phyloP scores from a whole-genome alignment of 2,113 vertebrate genomes.

The Monarcha castaneiventris region DNA sequence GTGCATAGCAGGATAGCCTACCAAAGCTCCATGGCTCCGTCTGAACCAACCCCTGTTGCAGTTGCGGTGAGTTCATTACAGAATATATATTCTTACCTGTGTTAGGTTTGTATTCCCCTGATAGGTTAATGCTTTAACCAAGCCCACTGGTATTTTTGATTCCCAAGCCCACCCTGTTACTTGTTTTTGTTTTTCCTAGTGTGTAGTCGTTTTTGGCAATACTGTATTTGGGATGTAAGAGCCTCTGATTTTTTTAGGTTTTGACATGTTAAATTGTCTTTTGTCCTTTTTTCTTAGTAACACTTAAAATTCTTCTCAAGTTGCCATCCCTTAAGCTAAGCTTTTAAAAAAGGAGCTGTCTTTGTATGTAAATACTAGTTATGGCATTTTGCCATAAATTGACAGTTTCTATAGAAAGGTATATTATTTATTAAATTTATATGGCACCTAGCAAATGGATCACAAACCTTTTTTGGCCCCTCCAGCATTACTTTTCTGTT shows the following conservation, averaged over 20 bases:
- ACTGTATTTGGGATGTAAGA: not conserved
- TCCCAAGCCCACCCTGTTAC: not conserved
- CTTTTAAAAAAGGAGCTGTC: not conserved
- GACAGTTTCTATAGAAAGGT: not conserved
- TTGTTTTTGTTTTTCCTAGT: not conserved
- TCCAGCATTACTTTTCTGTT: not conserved
- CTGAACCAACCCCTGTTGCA: slow-evolving; percentile 53
- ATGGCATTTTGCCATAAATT: not conserved
- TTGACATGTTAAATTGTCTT: not conserved
- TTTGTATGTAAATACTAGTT: not conserved
- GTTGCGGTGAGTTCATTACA: slow-evolving; percentile 59
- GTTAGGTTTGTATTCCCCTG: not conserved
- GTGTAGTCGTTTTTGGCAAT: not conserved
- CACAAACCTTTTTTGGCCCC: not conserved
- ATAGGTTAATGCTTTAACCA: not conserved
- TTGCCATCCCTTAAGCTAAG: not conserved
- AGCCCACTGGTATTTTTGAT: not conserved
- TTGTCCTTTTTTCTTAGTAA: not conserved
- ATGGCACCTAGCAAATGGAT: not conserved
- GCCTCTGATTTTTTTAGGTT: not conserved
- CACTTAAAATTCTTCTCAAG: not conserved
- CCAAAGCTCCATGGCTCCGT: slow-evolving; percentile 71
- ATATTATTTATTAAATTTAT: not conserved
- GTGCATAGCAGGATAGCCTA: slow-evolving; percentile 72
- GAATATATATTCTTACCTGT: not conserved